Base-by-base conservation (phyloP, 2,797 vertebrate species). In the Bryconaethiops microstoma region DNA sequence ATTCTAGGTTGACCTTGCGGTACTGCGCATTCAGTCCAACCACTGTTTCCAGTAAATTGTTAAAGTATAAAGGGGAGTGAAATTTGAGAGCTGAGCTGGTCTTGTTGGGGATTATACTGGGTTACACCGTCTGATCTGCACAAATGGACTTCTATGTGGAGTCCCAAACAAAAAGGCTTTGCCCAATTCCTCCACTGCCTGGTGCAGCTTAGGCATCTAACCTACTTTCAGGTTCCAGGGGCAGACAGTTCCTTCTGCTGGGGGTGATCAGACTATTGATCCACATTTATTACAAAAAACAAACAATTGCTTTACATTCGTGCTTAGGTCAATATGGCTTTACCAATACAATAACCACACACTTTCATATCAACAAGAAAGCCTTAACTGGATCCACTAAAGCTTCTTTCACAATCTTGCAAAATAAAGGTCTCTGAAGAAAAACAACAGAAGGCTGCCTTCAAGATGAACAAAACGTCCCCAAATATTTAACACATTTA, bases 81-180 rank as follows among this genome's bases (percentile, higher is more conserved):
- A 40, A 40, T 40, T 2, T 19, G 29, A 40, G 29, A 4, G 16
- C 16, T 39, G 14, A 39, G 62, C 39, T 45, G 16, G n/a, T 21
- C 10, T 21, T 19, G 19, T 45, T 35, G 17, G 5, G n/a, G 40
- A 40, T 45, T 12, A 21, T 45, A 45, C 65, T 68, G 65, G 65
- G 65, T 68, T 40, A 68, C 63, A 19, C 35, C 39, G 64, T 67
- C 64, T 67, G 65, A 68, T 45, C 65, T n/a, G 12, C 40, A 67
- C 40, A 5, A 45, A 68, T 68, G 65, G 19, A 68, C 40, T 42
- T 4, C 12, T 21, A 68, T n/a, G 40, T 21, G 65, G n/a, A 45
- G 40, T 21, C 12, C 52, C 70, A 35, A 19, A 29, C 45, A 6
- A 70, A 45, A 21, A 13, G 10, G 23, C n/a, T 55, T 57, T 17